phyloP scores from a whole-genome alignment of 2,797 vertebrate species.

The Heliangelus exortis region DNA sequence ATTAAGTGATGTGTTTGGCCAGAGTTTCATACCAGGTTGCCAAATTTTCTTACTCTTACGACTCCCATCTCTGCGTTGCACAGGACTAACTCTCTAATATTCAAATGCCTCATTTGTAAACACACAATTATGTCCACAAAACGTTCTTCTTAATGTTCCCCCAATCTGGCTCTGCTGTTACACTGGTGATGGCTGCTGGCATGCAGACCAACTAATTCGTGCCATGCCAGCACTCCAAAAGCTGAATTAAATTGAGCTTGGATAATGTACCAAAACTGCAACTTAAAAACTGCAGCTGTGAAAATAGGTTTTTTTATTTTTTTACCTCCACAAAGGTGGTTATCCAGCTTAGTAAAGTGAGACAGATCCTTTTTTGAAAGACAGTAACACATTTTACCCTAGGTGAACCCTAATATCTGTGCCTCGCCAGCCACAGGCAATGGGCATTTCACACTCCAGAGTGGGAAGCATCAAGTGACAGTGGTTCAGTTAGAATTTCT shows the following conservation, averaged over 20 bases:
- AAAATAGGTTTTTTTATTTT: not conserved
- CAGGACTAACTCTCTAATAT: slow-evolving; percentile 47
- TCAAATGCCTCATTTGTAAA: slow-evolving; percentile 66
- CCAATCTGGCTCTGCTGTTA: slow-evolving; percentile 38
- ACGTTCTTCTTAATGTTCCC: slow-evolving; percentile 39
- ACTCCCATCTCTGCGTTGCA: slow-evolving; percentile 6
- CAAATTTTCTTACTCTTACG: slow-evolving; percentile 62
- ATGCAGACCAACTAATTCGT: slow-evolving; percentile 8
- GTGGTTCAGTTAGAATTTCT: not conserved
- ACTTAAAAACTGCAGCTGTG: slow-evolving; percentile 1
- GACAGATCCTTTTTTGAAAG: not conserved
- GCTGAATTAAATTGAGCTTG: slow-evolving; percentile 35
- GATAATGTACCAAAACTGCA: slow-evolving; percentile 36
- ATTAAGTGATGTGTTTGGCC: slow-evolving; percentile 67
- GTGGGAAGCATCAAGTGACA: not conserved
- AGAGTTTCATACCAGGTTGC: slow-evolving; percentile 5
- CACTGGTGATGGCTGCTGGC: slow-evolving; percentile 40
- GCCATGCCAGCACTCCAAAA: slow-evolving; percentile 18
- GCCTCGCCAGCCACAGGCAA: accelerated
- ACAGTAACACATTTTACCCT: accelerated
- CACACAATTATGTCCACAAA: slow-evolving; percentile 55
- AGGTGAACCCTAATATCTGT: not conserved
- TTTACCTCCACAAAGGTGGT: not conserved
- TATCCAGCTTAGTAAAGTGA: not conserved
- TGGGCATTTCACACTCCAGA: not conserved